Base-by-base conservation (phyloP, 2,113 vertebrate species). In the Colaptes auratus region DNA sequence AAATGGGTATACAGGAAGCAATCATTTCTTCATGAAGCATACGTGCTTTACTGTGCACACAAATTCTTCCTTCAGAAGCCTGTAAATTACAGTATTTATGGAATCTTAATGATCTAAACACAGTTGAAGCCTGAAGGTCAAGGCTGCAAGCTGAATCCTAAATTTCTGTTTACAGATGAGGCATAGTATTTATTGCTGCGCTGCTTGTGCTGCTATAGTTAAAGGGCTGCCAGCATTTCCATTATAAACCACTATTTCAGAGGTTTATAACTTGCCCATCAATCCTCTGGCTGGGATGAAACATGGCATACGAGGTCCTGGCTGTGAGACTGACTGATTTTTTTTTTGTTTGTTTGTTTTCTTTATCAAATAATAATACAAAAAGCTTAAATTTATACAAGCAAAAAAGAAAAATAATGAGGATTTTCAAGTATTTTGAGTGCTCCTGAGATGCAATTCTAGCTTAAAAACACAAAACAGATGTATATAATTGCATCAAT, bases 41-140 rank as follows among this genome's bases (percentile, higher is more conserved):
- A 92, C 72, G 73, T 94, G 80, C 92, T 96, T 97, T 96, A 96
- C 93, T 93, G 90, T 90, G 78, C 92, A 86, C 94, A 96, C 80
- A 92, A 82, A 92, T 81, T 96, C 88, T 96, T 92, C 88, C 93
- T 97, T 95, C 93, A 96, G 94, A 97, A 96, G 87, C 93, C 76
- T 95, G 48, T 97, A 97, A 98, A 98, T 98, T 98, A 96, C 92
- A 97, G 96, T 97, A 95, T 96, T 97, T 97, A 97, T 96, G 93
- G 89, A 96, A 95, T 96, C 94, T 96, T 97, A 95, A 97, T 97
- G 95, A 97, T 96, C 90, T 94, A 97, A 97, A 92, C 94, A 95
- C 89, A 97, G 86, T 97, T 98, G 95, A 93, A 97, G 89, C 95
- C 97, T 98, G 98, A 98, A 99, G 98, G 98, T 98, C 97, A 98